Evolutionary conservation across 2,888 invertebrate genomes (phyloP).

Genomic region (Drosophila mettleri): DNA sequence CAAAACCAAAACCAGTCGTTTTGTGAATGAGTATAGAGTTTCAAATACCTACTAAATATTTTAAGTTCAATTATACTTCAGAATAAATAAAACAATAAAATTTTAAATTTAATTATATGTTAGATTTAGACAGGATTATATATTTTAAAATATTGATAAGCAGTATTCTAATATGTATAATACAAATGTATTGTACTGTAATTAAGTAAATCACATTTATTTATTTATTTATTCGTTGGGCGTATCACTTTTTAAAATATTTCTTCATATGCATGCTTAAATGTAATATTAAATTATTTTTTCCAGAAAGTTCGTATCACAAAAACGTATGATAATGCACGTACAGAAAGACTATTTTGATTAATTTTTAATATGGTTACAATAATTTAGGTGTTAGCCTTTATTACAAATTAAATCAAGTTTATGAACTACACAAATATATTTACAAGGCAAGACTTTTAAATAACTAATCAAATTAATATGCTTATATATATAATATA

Average conservation of each 20-base stretch:
- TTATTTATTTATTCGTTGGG: no score
- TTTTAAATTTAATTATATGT: background rate
- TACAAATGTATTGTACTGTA: background rate
- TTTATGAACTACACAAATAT: background rate
- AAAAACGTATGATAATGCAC: constrained; percentile 27
- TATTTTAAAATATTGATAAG: background rate
- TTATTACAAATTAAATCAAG: background rate
- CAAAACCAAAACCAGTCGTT: background rate
- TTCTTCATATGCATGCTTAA: constrained; percentile 27
- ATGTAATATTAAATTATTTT: background rate
- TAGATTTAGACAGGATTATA: no score
- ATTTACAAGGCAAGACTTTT: background rate
- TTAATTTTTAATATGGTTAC: constrained; percentile 1
- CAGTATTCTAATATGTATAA: background rate
- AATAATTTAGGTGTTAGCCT: background rate
- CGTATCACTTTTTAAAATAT: no score
- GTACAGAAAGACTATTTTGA: constrained; percentile 12
- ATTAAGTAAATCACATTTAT: background rate
- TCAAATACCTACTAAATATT: background rate
- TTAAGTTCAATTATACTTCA: background rate
- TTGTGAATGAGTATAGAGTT: background rate
- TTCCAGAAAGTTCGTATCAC: constrained; percentile 3
- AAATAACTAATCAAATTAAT: background rate
- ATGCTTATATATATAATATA: no score
- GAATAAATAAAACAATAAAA: background rate